Evolutionary conservation across 1,140 invertebrate species (phyloP).

Genomic region (Caenorhabditis inopinata): DNA sequence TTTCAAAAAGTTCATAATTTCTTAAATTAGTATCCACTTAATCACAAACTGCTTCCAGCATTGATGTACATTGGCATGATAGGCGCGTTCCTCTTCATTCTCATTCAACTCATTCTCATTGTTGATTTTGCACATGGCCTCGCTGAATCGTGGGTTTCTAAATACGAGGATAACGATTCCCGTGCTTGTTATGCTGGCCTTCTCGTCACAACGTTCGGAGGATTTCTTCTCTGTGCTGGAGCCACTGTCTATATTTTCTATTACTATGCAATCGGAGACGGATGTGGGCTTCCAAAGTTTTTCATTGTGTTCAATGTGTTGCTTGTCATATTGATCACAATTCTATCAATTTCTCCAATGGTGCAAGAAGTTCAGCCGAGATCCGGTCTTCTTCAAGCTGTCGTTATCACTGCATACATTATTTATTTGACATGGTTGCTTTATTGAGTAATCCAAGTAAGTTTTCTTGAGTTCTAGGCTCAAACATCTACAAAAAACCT

Average conservation of each 20-base stretch:
- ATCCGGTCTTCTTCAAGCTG: constrained; percentile 76
- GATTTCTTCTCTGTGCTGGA: constrained; percentile 79
- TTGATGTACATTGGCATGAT: constrained; percentile 99
- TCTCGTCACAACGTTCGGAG: constrained; percentile 78
- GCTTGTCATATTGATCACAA: constrained; percentile 80
- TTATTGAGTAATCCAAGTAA: constrained; percentile 85
- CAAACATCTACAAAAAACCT: too few relatives aligned
- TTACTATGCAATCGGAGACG: constrained; percentile 79
- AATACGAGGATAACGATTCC: constrained; percentile 82
- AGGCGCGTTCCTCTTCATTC: constrained; percentile 91
- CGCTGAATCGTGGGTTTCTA: constrained; percentile 86
- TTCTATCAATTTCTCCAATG: constrained; percentile 82
- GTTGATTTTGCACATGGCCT: constrained; percentile 96
- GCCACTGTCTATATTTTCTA: constrained; percentile 83
- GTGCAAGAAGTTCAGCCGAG: constrained; percentile 55
- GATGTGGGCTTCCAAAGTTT: constrained; percentile 89
- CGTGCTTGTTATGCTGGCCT: constrained; percentile 81
- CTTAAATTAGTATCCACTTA: too few relatives aligned
- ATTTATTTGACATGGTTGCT: constrained; percentile 95
- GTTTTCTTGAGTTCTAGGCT: too few relatives aligned
- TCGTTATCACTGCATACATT: constrained; percentile 86
- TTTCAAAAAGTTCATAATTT: too few relatives aligned
- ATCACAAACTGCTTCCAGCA: too few relatives aligned
- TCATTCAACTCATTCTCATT: constrained; percentile 92
- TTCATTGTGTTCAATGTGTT: constrained; percentile 96